phyloP scores from a whole-genome alignment of 2,888 invertebrate genomes.

The Geotrupes spiniger region DNA sequence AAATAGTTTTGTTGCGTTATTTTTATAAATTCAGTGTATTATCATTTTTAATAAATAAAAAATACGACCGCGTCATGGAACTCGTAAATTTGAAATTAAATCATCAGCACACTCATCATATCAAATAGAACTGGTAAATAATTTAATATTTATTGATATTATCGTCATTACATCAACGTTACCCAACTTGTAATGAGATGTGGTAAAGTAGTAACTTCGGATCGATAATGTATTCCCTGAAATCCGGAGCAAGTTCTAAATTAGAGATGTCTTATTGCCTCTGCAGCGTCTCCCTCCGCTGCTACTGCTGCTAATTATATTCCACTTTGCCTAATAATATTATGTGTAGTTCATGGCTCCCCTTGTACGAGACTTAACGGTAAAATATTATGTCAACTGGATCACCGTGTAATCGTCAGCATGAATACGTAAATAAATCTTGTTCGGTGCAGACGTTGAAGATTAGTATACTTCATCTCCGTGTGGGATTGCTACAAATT shows the following conservation, averaged over 20 bases:
- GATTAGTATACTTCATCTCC: too few relatives aligned
- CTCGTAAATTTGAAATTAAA: too few relatives aligned
- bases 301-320: conserved; percentile 35
- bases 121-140: too few relatives aligned
- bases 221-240: conserved; percentile 33
- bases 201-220: conserved; percentile 25
- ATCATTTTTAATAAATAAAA: too few relatives aligned
- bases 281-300: conserved; percentile 7
- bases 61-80: too few relatives aligned
- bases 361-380: conserved; percentile 21
- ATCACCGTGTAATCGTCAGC: conserved; percentile 6
- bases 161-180: conserved; percentile 10
- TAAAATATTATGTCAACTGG: conserved; percentile 23
- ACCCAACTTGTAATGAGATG: conserved; percentile 30
- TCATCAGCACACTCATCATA: too few relatives aligned
- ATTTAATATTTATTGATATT: neutral
- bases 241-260: conserved; percentile 30
- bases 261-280: conserved; percentile 36
- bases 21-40: too few relatives aligned
- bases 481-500: too few relatives aligned
- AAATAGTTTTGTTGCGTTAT: too few relatives aligned
- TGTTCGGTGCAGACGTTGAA: too few relatives aligned
- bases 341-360: conserved; percentile 33
- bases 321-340: conserved; percentile 39
- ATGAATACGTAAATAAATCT: neutral